phyloP scores from a whole-genome alignment of 2,797 vertebrate species.

The Gallinago solitaria region DNA sequence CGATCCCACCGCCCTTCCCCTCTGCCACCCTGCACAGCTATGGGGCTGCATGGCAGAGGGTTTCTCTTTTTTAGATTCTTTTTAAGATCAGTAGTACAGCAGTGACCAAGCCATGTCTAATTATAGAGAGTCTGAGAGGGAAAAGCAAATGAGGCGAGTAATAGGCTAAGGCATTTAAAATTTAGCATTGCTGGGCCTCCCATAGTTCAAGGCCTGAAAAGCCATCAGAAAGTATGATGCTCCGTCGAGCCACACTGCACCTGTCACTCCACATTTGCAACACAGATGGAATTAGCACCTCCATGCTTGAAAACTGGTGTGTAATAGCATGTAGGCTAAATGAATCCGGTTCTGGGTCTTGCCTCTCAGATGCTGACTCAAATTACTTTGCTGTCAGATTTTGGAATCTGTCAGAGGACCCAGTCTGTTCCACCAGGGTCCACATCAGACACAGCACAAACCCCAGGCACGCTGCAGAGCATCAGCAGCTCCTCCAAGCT shows the following conservation, averaged over 20 bases:
- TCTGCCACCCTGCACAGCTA: neutral
- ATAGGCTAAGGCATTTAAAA: neutral
- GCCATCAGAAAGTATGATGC: neutral
- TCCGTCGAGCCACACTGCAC: accelerated
- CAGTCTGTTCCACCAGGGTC: neutral
- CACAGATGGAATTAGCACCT: neutral
- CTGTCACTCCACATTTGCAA: neutral
- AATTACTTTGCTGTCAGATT: neutral
- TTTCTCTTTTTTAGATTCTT: neutral
- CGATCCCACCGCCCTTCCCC: neutral
- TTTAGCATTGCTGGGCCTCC: neutral
- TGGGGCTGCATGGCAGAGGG: neutral
- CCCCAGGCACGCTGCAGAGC: neutral
- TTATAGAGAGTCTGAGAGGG: neutral
- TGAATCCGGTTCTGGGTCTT: neutral
- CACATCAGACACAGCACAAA: neutral
- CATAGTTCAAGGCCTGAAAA: neutral
- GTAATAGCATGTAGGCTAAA: neutral
- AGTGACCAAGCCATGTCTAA: neutral
- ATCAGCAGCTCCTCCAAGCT: neutral
- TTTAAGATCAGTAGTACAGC: neutral
- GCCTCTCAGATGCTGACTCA: neutral
- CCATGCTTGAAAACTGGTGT: neutral
- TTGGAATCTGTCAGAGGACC: neutral
- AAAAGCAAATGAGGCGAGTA: neutral